Base-by-base conservation (phyloP, 2,888 invertebrate species). In the Oligia strigilis region DNA sequence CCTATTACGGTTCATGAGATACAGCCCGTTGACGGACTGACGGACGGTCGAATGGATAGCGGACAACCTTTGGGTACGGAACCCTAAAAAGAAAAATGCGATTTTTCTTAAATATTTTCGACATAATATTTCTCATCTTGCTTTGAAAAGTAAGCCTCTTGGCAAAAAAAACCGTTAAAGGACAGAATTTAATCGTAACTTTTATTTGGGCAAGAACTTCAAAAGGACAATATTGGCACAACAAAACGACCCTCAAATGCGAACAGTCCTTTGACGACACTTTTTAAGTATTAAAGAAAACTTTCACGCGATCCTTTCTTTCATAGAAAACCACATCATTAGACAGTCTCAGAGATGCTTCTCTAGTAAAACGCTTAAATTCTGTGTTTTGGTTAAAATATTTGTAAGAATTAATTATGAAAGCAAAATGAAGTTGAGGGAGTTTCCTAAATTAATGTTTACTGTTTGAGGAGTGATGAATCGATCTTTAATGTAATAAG, bases 271-370 rank as follows among this genome's bases (percentile, higher is more conserved):
- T 91, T 90, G 88, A 88, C 88, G 87, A 86, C 90, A 90, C 89
- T 91, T 90, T 88, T 87, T 89, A 93, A 93, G 93, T 93, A 92
- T 91, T 79, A 87, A 81, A 84, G 84, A 86, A 89, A 92, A 92
- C 86, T 91, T 91, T 90, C 72, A 77, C 85, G 86, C 81, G 87
- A 89, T 89, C 89, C 81, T 88, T 90, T 91, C 89, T 91, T 90
- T 88, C 80, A 85, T 43, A 77, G 72, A 83, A 90, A 91, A 92
- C 93, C 93, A 90, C 94, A 93, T 94, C 93, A 91, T 94, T 94
- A 94, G 91, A 88, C 89, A 58, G 85, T 87, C 89, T 87, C 82
- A 85, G 80, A 85, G 77, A 84, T n/a, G 17, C 17, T 83, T 77
- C 78, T 82, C 43, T 74, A 79, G 69, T 71, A 55, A 82, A 88